Conservation (phyloP, 2,797 vertebrate genomes). For the Tapera naevia region DNA sequence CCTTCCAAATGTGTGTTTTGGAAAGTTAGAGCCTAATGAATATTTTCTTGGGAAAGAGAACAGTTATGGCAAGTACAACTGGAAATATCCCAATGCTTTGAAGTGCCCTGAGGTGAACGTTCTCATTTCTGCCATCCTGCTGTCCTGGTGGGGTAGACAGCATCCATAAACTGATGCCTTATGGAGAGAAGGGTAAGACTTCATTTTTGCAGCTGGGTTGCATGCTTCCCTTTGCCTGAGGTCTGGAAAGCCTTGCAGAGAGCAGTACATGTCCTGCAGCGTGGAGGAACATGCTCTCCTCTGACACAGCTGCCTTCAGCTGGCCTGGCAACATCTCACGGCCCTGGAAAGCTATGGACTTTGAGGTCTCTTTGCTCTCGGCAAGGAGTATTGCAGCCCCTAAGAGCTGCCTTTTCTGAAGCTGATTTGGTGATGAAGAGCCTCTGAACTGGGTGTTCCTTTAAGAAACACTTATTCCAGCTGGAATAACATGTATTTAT, state of each 20-base stretch:
- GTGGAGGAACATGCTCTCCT: not conserved
- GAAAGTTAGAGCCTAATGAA: not conserved
- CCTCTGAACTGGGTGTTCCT: not conserved
- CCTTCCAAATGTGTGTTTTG: not conserved
- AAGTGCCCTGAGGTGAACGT: not conserved
- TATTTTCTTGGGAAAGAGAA: not conserved
- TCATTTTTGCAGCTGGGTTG: not conserved
- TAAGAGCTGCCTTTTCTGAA: not conserved
- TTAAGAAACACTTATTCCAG: conserved; percentile 12
- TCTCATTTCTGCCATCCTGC: not conserved
- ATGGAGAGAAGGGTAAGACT: not conserved
- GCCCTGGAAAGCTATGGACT: not conserved
- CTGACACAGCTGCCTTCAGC: not conserved
- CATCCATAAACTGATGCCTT: not conserved
- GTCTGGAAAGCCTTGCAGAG: not conserved
- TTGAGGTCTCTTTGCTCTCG: not conserved
- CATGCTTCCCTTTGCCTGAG: not conserved
- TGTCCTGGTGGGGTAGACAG: not conserved
- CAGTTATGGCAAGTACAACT: not conserved
- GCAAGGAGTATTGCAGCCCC: not conserved
- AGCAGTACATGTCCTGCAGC: accelerated
- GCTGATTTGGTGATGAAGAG: not conserved
- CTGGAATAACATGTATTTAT: conserved; percentile 21
- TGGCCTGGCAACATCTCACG: not conserved
- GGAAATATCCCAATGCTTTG: not conserved